Conservation (phyloP, 2,113 vertebrate genomes). For the Leptobrachium leishanense region DNA sequence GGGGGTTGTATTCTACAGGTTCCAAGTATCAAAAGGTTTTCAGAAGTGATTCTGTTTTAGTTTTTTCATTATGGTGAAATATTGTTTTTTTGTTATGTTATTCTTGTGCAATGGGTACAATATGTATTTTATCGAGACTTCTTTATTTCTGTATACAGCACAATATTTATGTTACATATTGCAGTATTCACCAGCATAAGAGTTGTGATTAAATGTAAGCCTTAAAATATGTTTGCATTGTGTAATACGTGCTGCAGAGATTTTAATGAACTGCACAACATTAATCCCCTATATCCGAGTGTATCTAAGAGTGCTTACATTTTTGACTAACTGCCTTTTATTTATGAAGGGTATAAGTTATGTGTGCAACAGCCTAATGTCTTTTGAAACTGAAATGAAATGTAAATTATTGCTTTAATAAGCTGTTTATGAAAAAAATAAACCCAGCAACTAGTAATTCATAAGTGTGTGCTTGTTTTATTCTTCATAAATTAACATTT, state of each 20-base stretch:
- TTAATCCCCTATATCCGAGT: conserved; percentile 34
- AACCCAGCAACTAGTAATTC: background rate
- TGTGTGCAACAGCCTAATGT: conserved; percentile 11
- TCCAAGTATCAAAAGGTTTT: too few relatives aligned
- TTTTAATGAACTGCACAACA: conserved; percentile 36
- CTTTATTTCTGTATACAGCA: background rate
- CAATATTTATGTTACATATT: conserved; percentile 27
- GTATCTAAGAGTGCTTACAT: conserved; percentile 30
- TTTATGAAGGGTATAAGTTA: conserved; percentile 32
- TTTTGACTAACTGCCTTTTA: conserved; percentile 36
- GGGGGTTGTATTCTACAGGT: too few relatives aligned
- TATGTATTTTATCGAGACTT: background rate
- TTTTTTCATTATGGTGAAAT: too few relatives aligned
- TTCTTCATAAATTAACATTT: conserved; percentile 1
- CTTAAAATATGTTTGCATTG: conserved; percentile 26
- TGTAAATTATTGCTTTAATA: conserved; percentile 21
- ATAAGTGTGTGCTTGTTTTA: background rate
- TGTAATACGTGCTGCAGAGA: conserved; percentile 19
- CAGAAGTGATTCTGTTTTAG: too few relatives aligned
- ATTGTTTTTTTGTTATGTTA: too few relatives aligned
- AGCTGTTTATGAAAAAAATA: conserved; percentile 17
- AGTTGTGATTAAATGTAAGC: conserved; percentile 18
- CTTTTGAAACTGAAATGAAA: conserved; percentile 1
- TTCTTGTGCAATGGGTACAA: too few relatives aligned
- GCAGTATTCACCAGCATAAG: background rate